Conservation (phyloP, 30 jellyfish, hydroid and myxozoan species). For the Pseudorhiza aurosa region DNA sequence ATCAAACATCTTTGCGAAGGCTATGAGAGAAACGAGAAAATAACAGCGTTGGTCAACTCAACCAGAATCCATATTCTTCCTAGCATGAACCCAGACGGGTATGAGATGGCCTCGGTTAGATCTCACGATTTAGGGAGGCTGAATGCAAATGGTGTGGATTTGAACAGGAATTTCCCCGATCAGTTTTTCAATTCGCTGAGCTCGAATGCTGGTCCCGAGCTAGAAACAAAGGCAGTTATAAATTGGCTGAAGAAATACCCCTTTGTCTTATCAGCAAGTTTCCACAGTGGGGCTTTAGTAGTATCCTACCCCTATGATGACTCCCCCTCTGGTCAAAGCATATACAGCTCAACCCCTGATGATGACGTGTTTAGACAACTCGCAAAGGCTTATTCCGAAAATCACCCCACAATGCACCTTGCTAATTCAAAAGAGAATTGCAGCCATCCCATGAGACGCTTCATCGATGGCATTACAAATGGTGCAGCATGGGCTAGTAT, state of each 20-base stretch:
- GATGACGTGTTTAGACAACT: conserved; percentile 97
- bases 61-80: conserved; percentile 97
- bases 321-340: conserved; percentile 98
- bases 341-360: conserved; percentile 99
- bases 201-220: conserved; percentile 86
- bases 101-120: conserved; percentile 91
- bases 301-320: conserved; percentile 99
- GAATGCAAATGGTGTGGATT: conserved; percentile 98
- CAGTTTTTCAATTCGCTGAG: conserved; percentile 86
- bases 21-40: conserved; percentile 72
- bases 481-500: conserved; percentile 99
- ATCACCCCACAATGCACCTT: conserved; percentile 98
- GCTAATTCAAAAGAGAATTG: conserved; percentile 96
- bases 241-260: conserved; percentile 92
- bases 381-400: conserved; percentile 97
- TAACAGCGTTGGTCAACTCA: conserved; percentile 78
- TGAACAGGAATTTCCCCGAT: conserved; percentile 98
- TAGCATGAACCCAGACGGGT: conserved; percentile 99
- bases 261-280: conserved; percentile 90
- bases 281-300: conserved; percentile 98
- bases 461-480: conserved; percentile 95
- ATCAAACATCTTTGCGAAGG: conserved; percentile 87
- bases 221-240: conserved; percentile 94
- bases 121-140: conserved; percentile 91
- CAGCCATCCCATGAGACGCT: conserved; percentile 81